phyloP scores from a whole-genome alignment of 1,140 invertebrate species.

The Cylas formicarius region DNA sequence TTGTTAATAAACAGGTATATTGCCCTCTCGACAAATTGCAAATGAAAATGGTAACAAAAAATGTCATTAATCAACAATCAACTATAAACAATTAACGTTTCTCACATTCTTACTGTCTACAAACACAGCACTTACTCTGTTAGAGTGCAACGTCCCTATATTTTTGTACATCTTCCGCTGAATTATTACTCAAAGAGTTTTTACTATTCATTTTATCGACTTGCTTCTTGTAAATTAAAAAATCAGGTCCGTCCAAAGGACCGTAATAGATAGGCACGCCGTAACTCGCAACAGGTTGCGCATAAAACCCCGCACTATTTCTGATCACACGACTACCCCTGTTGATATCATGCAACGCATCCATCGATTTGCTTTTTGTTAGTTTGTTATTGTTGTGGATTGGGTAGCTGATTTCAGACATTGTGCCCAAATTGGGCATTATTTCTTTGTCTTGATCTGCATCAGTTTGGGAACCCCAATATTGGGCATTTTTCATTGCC shows the following conservation, averaged over 20 bases:
- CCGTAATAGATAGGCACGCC: slow-evolving; percentile 42
- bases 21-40: no score
- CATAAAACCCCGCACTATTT: slow-evolving; percentile 38
- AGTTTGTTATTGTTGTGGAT: slow-evolving; percentile 17
- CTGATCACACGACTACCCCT: slow-evolving; percentile 34
- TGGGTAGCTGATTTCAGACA: slow-evolving; percentile 20
- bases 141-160: slow-evolving; percentile 40
- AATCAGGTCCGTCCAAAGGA: slow-evolving; percentile 40
- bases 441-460: slow-evolving; percentile 23
- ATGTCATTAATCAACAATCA: no score
- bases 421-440: slow-evolving; percentile 16
- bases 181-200: slow-evolving; percentile 40
- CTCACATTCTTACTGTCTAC: no score
- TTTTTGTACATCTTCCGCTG: slow-evolving; percentile 40
- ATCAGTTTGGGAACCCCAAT: slow-evolving; percentile 27
- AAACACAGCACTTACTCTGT: slow-evolving; percentile 1
- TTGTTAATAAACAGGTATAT: no score
- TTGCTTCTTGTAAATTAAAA: slow-evolving; percentile 41
- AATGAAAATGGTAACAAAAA: no score
- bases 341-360: slow-evolving; percentile 30
- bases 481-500: slow-evolving; percentile 22
- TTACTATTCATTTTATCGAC: slow-evolving; percentile 38
- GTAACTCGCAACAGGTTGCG: slow-evolving; percentile 38
- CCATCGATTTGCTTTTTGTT: slow-evolving; percentile 35
- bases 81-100: no score